Base-by-base conservation (phyloP, 2,797 vertebrate species). In the Cynodonichthys magdalenae region DNA sequence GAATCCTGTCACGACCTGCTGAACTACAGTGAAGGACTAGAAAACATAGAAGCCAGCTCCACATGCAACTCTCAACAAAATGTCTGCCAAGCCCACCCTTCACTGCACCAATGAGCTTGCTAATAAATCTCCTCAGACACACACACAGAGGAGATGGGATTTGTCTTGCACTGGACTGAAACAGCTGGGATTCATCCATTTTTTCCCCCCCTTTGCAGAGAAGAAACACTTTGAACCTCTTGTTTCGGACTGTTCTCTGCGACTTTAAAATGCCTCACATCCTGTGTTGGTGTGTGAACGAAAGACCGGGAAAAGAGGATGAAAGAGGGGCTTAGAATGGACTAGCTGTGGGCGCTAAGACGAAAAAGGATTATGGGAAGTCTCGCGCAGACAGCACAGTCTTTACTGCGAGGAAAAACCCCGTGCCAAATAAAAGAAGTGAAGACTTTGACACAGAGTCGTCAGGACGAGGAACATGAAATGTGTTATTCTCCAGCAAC, bases 381-480 rank as follows among this genome's bases (percentile, higher is more conserved):
- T 73, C 68, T 79, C 24, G 4, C 27, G 28, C 49, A 60, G 71
- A 59, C 59, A 73, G 59, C 74, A 76, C 71, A 63, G 58, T 77
- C 59, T 59, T 71, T 74, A 71, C 71, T 41, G 74, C 48, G 17
- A 79, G 71, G 53, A 61, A 70, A 66, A 69, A 24, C 24, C 15
- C 73, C 42, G 85, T 87, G 84, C 82, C 82, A 84, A 87, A 87
- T 69, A 29, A 58, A 61, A 55, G n/a, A 70, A 45, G 10, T 14
- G 36, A 39, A 39, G 36, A 12, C 10, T 8, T 8, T 9, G 31
- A 7, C 31, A 34, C 31, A 1, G 4, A 7, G 6, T 7, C 1
- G 31, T 34, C 31, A 10, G 31, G 31, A 34, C 9, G 61, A 51
- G 57, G 45, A 77, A 68, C 64, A 56, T 53, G 14, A 39, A 53